A percentile compares a stretch with the other conserved stretches of the same genome.
phyloP scores from a whole-genome alignment of 2,797 vertebrate genomes.

The Ceryle rudis region DNA sequence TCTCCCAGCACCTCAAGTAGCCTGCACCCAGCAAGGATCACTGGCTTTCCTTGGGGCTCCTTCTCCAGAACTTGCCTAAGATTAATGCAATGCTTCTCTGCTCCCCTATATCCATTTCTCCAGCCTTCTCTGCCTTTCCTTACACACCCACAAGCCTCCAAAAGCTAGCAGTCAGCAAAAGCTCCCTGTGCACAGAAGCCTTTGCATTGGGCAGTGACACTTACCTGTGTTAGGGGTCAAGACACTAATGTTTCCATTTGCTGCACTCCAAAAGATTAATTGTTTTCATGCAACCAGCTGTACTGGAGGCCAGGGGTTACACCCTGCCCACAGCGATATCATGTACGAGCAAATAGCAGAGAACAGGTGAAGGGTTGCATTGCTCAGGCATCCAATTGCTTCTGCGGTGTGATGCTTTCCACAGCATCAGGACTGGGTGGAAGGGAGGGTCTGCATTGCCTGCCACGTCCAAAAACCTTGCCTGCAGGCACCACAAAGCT shows the following conservation, averaged over 20 bases:
- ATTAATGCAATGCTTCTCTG: rapidly evolving
- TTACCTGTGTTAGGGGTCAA: neutral
- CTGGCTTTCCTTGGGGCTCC: neutral
- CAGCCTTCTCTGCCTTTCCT: neutral
- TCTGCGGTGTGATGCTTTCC: rapidly evolving
- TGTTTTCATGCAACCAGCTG: neutral
- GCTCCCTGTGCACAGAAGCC: neutral
- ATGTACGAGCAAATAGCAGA: neutral
- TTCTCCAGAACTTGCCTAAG: neutral
- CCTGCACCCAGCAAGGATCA: rapidly evolving
- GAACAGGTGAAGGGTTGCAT: neutral
- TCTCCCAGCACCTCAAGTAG: neutral
- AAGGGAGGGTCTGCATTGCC: neutral
- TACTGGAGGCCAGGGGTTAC: neutral
- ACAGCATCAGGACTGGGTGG: neutral
- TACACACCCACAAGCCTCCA: neutral
- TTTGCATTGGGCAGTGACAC: neutral
- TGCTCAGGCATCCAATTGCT: neutral
- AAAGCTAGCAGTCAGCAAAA: constrained; percentile 20
- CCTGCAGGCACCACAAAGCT: neutral
- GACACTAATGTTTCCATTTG: neutral
- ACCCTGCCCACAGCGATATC: neutral
- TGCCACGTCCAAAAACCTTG: neutral
- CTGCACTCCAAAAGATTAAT: neutral
- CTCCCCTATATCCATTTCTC: neutral